Evolutionary conservation across 2,888 invertebrate species (phyloP), one percentile per base, ranked within the genome.

Genomic region (Oligia strigilis): DNA sequence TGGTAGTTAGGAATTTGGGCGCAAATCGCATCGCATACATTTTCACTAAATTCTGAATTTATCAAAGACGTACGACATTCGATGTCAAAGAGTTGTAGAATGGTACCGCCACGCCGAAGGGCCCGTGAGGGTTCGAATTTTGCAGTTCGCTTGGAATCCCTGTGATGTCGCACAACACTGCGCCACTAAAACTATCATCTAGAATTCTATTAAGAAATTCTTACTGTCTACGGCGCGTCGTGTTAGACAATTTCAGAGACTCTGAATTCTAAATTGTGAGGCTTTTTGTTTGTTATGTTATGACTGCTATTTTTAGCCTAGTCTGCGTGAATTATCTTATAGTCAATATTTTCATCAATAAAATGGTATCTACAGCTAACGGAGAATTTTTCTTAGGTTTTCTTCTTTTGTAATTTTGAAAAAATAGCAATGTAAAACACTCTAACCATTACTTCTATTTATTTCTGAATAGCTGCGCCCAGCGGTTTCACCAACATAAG

Each of bases 51-150:
- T 90, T 90, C 87, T 78, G 88, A 90, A 92, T 92, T 90, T 90
- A 91, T 90, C 88, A 90, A 91, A 89, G 90, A 90, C 85, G 77
- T 83, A 87, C 87, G 86, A 89, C 90, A 88, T 89, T 87, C 90
- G 90, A 92, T 92, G 91, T 93, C 93, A 93, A 93, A 93, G 93
- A 90, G 92, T 91, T 90, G 90, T 92, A 91, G 86, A 88, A 86
- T 89, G 87, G 81, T 88, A 90, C 90, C 84, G 89, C 83, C 87
- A 84, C 84, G 89, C 83, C 87, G 85, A 85, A 87, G 87, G 85
- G 88, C 88, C 88, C 77, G 83, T 23, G 75, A 89, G 91, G 91
- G 90, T 92, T 91, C 84, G 90, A 92, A 93, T 92, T 92, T 93
- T 86, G 84, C 85, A 88, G 90, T 90, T 90, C 81, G 80, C 78